These are phyloP conservation scores for Coremacera marginata DNA, from an alignment of 2,888 invertebrate species.

Conservation along the genomic window DNA sequence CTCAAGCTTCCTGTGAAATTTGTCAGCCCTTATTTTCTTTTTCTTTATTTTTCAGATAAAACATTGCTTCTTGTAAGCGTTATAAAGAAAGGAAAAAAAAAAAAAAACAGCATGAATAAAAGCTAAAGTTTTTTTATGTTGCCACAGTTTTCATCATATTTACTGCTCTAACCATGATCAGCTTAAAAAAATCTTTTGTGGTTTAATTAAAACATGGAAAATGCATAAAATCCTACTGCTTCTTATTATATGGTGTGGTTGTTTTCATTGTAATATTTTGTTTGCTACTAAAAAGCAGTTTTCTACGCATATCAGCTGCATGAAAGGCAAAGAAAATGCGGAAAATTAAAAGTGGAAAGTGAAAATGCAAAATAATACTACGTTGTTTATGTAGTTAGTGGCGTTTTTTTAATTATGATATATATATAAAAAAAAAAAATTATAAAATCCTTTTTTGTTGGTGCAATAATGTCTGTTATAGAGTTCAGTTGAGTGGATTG, in stretches of 20 bases:
- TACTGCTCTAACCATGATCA: background rate
- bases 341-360: conserved; percentile 38
- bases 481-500: background rate
- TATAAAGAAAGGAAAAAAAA: background rate
- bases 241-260: background rate
- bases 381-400: background rate
- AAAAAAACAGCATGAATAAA: background rate
- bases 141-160: background rate
- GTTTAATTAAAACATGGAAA: conserved; percentile 34
- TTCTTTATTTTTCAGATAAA: too few species aligned
- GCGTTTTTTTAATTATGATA: background rate
- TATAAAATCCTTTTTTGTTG: background rate
- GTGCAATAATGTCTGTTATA: background rate
- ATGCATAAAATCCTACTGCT: conserved; percentile 6
- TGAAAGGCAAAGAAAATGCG: conserved; percentile 5
- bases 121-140: background rate
- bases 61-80: too few species aligned
- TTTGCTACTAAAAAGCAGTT: background rate
- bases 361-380: conserved; percentile 17
- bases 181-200: conserved; percentile 26
- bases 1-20: too few species aligned
- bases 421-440: background rate
- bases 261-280: background rate
- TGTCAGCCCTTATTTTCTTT: background rate
- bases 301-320: background rate